Conservation (phyloP, 2,113 vertebrate species). For the Cololabis saira region DNA sequence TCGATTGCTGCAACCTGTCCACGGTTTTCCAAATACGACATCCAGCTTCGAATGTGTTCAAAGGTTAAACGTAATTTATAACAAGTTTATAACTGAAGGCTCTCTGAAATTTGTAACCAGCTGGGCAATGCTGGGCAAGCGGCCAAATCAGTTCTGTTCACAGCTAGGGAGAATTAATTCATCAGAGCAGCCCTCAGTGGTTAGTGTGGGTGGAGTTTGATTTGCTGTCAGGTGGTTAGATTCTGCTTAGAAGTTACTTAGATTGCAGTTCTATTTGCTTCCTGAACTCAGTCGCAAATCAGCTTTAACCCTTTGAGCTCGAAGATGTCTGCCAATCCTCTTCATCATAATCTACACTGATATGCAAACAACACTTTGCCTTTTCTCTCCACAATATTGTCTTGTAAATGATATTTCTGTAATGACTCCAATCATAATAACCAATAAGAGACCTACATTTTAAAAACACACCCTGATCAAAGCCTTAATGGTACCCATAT, state of each 20-base stretch:
- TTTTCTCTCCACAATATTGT: conserved; percentile 17
- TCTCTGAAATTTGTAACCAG: conserved; percentile 45
- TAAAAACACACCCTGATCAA: conserved; percentile 29
- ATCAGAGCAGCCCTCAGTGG: conserved; percentile 73
- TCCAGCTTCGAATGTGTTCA: conserved; percentile 52
- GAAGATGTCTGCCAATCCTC: conserved; percentile 53
- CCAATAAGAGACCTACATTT: conserved; percentile 11
- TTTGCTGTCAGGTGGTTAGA: conserved; percentile 82
- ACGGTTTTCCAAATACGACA: conserved; percentile 70
- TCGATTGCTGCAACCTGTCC: conserved; percentile 57
- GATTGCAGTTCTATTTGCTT: conserved; percentile 37
- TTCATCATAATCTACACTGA: conserved; percentile 18
- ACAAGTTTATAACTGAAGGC: conserved; percentile 81
- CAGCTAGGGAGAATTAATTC: not conserved
- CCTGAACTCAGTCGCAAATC: conserved; percentile 48
- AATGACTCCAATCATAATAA: conserved; percentile 19
- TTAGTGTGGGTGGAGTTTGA: conserved; percentile 77
- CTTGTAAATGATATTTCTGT: conserved; percentile 5
- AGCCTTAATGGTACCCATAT: no score
- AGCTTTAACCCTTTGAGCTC: conserved; percentile 83
- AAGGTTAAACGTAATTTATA: conserved; percentile 75
- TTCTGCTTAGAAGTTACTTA: conserved; percentile 63
- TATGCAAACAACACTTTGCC: conserved; percentile 11
- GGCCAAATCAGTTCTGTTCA: conserved; percentile 7
- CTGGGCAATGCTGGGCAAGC: conserved; percentile 10